A percentile compares a stretch with the other conserved stretches of the same genome.
Conservation (phyloP, 2,113 vertebrate genomes). For the Pterocles burchelli region DNA sequence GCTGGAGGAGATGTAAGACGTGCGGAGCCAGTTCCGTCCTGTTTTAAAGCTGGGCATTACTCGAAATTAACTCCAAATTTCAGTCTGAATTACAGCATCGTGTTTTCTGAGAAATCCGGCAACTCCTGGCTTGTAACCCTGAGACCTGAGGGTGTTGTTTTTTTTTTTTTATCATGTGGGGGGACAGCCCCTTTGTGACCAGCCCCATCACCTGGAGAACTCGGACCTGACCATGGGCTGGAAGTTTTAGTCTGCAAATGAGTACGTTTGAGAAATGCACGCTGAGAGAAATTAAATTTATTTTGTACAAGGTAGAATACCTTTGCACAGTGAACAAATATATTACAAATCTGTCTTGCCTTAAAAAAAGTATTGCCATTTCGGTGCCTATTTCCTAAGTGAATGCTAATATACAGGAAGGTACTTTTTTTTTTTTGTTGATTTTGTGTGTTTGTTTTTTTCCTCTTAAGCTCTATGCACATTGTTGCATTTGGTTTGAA, state of each 20-base stretch:
- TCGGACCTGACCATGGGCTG: fast-evolving
- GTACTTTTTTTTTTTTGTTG: neutral
- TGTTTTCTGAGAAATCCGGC: neutral
- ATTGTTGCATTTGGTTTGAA: conserved; percentile 54
- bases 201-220: neutral
- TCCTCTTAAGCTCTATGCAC: conserved; percentile 45
- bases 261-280: neutral
- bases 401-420: conserved; percentile 43
- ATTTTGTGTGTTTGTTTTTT: neutral
- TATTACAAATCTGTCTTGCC: conserved; percentile 79
- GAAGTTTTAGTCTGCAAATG: neutral
- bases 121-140: neutral
- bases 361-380: conserved; percentile 84
- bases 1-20: neutral
- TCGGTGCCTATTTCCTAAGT: conserved; percentile 58
- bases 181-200: neutral
- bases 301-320: conserved; percentile 77
- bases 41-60: neutral
- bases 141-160: fast-evolving
- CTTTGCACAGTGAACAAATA: conserved; percentile 77
- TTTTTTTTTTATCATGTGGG: neutral
- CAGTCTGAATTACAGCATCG: neutral
- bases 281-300: conserved; percentile 76
- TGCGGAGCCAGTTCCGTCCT: neutral
- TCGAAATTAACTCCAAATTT: neutral